These are phyloP conservation scores for Arrhamphus sclerolepis DNA, from an alignment of 2,797 vertebrate genomes.

Conservation along the genomic window DNA sequence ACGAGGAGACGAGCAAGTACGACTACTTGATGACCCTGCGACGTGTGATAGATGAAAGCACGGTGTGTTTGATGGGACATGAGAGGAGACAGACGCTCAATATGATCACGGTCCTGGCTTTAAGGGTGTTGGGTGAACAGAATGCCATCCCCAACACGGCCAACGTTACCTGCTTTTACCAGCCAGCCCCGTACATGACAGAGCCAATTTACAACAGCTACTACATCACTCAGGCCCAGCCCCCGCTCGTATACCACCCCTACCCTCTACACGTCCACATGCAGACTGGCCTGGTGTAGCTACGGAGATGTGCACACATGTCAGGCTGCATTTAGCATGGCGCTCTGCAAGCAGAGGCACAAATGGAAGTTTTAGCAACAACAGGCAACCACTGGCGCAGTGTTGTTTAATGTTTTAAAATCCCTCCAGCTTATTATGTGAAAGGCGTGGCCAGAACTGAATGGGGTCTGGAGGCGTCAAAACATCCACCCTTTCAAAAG, in stretches of 20 bases:
- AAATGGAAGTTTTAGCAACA: constrained; percentile 58
- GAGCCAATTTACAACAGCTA: constrained; percentile 90
- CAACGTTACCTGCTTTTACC: constrained; percentile 95
- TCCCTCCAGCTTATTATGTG: constrained; percentile 53
- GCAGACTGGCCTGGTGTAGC: constrained; percentile 85
- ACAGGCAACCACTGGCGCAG: constrained; percentile 46
- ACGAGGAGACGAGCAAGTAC: constrained; percentile 93
- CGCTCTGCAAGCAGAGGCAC: constrained; percentile 60
- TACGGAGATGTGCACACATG: constrained; percentile 51
- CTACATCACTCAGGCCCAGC: constrained; percentile 87
- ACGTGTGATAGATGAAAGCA: constrained; percentile 92
- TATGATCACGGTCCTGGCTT: constrained; percentile 94
- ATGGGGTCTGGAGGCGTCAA: constrained; percentile 35
- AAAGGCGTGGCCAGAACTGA: constrained; percentile 35
- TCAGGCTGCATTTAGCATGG: constrained; percentile 62
- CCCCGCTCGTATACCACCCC: constrained; percentile 87
- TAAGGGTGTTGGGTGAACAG: constrained; percentile 95
- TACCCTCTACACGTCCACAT: constrained; percentile 87
- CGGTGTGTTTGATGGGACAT: constrained; percentile 93
- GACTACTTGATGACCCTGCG: constrained; percentile 96
- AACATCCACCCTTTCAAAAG: constrained; percentile 47
- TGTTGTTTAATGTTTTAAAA: constrained; percentile 69
- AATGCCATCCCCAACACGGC: constrained; percentile 93
- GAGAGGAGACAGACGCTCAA: constrained; percentile 94
- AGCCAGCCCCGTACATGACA: constrained; percentile 91